Evolutionary conservation across 1,140 invertebrate species (phyloP).

Genomic region (Drosophila erecta): DNA sequence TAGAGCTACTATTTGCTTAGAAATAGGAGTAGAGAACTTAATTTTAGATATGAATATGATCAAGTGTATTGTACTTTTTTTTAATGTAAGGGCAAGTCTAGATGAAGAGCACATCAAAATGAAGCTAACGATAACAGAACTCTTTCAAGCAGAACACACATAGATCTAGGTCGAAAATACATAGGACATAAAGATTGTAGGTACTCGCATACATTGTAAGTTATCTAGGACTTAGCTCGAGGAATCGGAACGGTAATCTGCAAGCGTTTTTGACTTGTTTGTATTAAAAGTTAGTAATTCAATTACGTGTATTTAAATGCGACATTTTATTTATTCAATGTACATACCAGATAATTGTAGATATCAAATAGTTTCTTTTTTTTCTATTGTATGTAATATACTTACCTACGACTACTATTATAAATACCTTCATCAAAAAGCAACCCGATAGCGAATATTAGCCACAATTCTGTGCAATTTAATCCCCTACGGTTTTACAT

Average conservation of each 20-base stretch:
- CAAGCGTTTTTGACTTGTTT: slow-evolving; percentile 81
- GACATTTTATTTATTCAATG: slow-evolving; percentile 58
- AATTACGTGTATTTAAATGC: slow-evolving; percentile 72
- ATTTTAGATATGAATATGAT: slow-evolving; percentile 18
- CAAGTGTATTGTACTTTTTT: slow-evolving; percentile 40
- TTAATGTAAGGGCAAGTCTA: slow-evolving; percentile 27
- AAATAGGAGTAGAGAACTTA: slow-evolving; percentile 17
- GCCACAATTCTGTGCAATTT: slow-evolving; percentile 28
- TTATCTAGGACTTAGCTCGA: slow-evolving; percentile 56
- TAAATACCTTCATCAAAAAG: slow-evolving; percentile 19
- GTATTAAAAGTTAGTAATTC: slow-evolving; percentile 65
- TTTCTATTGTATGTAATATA: slow-evolving; percentile 70
- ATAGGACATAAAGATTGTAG: slow-evolving; percentile 32
- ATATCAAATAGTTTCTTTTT: slow-evolving; percentile 42
- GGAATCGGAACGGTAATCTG: slow-evolving; percentile 71
- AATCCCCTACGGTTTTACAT: slow-evolving; percentile 11
- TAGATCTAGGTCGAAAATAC: slow-evolving; percentile 39
- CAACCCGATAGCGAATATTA: slow-evolving; percentile 7
- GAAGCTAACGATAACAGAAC: slow-evolving; percentile 7
- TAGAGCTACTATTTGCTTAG: slow-evolving; percentile 25
- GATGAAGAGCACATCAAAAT: slow-evolving; percentile 9
- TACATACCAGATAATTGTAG: slow-evolving; percentile 74
- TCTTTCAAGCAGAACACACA: slow-evolving; percentile 23
- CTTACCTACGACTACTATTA: slow-evolving; percentile 53
- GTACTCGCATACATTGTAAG: slow-evolving; percentile 47